A percentile compares a stretch with the other conserved stretches of the same genome.
Conservation (phyloP, 2,797 vertebrate species). For the Xiphophorus birchmanni region DNA sequence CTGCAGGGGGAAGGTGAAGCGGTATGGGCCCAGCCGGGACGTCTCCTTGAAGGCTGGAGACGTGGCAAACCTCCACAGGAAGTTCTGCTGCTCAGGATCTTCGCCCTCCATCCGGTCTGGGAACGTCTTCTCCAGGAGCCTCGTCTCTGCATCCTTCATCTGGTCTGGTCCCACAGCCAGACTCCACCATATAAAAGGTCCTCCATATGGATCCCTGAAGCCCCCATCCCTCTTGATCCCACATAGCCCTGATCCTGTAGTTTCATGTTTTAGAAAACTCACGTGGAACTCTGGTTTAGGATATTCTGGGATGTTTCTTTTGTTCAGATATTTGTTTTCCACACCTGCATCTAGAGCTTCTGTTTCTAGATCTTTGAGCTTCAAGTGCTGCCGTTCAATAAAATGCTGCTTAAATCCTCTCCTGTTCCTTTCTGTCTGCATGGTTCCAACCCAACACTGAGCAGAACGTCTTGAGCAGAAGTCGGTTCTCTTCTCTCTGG, state of each 20-base stretch:
- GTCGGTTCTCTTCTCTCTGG: neutral
- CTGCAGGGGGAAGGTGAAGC: conserved; percentile 62
- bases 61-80: conserved; percentile 62
- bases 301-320: conserved; percentile 7
- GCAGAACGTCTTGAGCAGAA: neutral
- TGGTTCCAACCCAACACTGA: neutral
- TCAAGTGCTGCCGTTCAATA: neutral
- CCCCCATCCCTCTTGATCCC: neutral
- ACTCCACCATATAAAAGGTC: conserved; percentile 50
- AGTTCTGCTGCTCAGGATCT: neutral
- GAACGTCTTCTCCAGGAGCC: conserved; percentile 25
- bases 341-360: neutral
- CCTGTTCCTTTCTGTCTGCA: neutral
- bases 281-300: conserved; percentile 49
- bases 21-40: conserved; percentile 66
- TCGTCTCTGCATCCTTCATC: conserved; percentile 35
- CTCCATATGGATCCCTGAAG: accelerated
- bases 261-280: conserved; percentile 58
- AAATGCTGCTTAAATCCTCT: neutral
- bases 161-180: conserved; percentile 43
- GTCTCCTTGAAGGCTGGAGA: conserved; percentile 59
- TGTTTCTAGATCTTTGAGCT: neutral
- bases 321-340: neutral
- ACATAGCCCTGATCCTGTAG: accelerated
- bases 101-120: conserved; percentile 30